phyloP scores from a whole-genome alignment of 2,113 vertebrate species.

The Sorex araneus region DNA sequence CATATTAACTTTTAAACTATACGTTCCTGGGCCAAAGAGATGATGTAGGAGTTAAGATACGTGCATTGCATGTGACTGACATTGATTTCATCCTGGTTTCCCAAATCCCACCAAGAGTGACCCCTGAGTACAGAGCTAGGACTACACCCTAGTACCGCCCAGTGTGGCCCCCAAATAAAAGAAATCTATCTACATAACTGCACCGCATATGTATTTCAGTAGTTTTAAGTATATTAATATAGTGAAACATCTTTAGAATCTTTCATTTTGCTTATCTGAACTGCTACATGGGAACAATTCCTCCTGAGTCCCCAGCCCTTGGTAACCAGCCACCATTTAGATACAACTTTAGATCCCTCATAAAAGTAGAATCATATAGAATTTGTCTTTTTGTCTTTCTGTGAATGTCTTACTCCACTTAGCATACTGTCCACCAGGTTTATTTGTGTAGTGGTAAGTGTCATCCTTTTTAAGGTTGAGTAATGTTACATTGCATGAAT shows the following conservation, averaged over 20 bases:
- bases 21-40: too few species aligned
- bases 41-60: too few species aligned
- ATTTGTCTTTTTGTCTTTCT: not conserved
- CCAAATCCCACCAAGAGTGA: too few species aligned
- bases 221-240: not conserved
- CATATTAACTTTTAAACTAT: not conserved
- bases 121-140: too few species aligned
- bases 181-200: too few species aligned
- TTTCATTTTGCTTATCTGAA: not conserved
- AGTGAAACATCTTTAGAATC: not conserved
- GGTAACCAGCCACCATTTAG: too few species aligned
- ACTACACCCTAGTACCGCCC: too few species aligned
- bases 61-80: too few species aligned
- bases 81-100: too few species aligned
- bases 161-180: too few species aligned
- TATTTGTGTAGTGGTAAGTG: not conserved
- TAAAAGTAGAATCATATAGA: not conserved
- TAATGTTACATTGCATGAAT: not conserved
- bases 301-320: too few species aligned
- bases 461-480: not conserved
- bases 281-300: not conserved
- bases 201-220: not conserved
- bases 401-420: not conserved
- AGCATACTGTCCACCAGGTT: not conserved
- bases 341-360: not conserved